Evolutionary conservation across 2,888 invertebrate genomes (phyloP).

Genomic region (Drosophila tripunctata): DNA sequence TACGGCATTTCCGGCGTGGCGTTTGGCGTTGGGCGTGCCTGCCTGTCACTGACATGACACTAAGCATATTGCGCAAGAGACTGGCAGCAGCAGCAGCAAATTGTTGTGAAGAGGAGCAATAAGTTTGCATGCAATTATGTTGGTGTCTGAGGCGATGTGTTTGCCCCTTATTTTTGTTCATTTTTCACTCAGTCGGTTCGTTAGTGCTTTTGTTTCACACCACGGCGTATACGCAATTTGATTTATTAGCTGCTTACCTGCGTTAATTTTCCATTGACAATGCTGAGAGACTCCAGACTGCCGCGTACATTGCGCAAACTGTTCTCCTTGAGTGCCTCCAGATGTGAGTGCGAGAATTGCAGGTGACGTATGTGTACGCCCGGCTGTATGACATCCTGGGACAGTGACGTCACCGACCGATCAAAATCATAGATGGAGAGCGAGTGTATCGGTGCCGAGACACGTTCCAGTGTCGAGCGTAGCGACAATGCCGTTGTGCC

Average conservation of each 20-base stretch:
- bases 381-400: constrained; percentile 90
- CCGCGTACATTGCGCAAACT: constrained; percentile 89
- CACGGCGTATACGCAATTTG: constrained; percentile 31
- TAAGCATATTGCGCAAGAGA: constrained; percentile 34
- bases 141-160: constrained; percentile 34
- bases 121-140: constrained; percentile 56
- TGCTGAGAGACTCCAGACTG: constrained; percentile 91
- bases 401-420: constrained; percentile 90
- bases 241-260: constrained; percentile 79
- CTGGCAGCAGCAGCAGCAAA: constrained; percentile 22
- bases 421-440: constrained; percentile 95
- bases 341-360: constrained; percentile 91
- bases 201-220: too few species aligned
- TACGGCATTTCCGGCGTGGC: constrained; percentile 6
- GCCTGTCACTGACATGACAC: constrained; percentile 20
- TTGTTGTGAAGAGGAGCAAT: constrained; percentile 42
- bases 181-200: constrained; percentile 23
- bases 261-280: constrained; percentile 89
- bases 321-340: constrained; percentile 90
- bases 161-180: constrained; percentile 11
- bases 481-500: constrained; percentile 91
- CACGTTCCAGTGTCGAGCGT: constrained; percentile 89
- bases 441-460: constrained; percentile 90
- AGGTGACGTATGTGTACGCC: constrained; percentile 88
- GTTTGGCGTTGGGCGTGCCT: constrained; percentile 12